Conservation (phyloP, 2,797 vertebrate species). For the Acipenser oxyrinchus region DNA sequence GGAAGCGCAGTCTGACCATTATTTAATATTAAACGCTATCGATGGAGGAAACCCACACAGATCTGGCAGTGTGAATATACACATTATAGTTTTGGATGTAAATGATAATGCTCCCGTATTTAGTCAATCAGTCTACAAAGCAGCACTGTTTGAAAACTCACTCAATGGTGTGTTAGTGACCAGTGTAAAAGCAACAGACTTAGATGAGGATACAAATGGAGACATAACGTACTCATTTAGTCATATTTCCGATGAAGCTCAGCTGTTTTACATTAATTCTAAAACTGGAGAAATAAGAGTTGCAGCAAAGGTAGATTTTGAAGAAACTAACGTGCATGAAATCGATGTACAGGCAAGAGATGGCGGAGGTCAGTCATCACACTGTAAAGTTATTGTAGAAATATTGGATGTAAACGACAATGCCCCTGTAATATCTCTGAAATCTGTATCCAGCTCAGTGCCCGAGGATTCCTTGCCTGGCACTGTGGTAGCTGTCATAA, state of each 20-base stretch:
- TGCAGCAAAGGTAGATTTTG: too few relatives aligned
- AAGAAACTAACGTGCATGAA: too few relatives aligned
- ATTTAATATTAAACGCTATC: constrained; percentile 57
- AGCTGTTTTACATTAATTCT: constrained; percentile 48
- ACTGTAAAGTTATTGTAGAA: too few relatives aligned
- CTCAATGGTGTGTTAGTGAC: constrained; percentile 45
- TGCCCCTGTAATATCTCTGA: too few relatives aligned
- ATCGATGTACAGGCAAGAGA: too few relatives aligned
- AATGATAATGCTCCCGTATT: constrained; percentile 69
- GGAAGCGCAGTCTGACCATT: constrained; percentile 46
- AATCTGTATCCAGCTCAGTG: too few relatives aligned
- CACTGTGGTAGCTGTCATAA: too few relatives aligned
- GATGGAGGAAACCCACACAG: constrained; percentile 60
- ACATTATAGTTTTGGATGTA: constrained; percentile 56
- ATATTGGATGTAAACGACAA: too few relatives aligned
- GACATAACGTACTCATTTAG: constrained; percentile 56
- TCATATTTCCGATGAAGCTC: constrained; percentile 49
- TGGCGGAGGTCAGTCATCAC: too few relatives aligned
- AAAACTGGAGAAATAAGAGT: constrained; percentile 51
- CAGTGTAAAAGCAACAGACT: constrained; percentile 56
- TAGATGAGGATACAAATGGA: constrained; percentile 57
- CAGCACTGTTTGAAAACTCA: constrained; percentile 51
- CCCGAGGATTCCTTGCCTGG: too few relatives aligned
- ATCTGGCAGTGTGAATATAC: constrained; percentile 53
- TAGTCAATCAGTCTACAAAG: constrained; percentile 52